Base-by-base conservation (phyloP, 2,888 invertebrate species). In the Hypolimnas misippus region DNA sequence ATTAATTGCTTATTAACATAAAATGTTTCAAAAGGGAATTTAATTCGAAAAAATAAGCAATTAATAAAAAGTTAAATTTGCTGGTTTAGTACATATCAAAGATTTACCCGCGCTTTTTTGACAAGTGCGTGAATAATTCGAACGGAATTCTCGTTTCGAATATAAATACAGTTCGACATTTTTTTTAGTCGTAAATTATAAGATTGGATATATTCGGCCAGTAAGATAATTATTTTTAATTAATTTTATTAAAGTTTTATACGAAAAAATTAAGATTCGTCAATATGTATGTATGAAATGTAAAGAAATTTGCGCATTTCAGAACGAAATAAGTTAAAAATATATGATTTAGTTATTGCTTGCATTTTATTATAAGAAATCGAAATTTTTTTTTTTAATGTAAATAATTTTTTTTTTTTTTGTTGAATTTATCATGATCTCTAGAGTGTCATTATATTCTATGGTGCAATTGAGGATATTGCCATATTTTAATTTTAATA, bases 381-480 rank as follows among this genome's bases (percentile, higher is more conserved):
- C 4, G 12, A 10, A 44, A 44, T 21, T 21, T 19, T 19, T 21
- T 46, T 38, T 57, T 50, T 52, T 51, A 52, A 50, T 42, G 51
- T 54, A 51, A 61, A 69, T 58, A 54, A 25, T 25, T 3, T 25
- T 25, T 53, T 38, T 53, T 40, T 62, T 46, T 51, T 66, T 57
- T 68, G 65, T 64, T 67, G 63, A 66, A 67, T 66, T 54, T 54
- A 46, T 60, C 65, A 70, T 79, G 80, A 81, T 81, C 81, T 81
- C 80, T 73, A 55, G 70, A 60, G 75, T 80, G 79, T 79, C 80
- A 81, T 81, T 73, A 59, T 69, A 71, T 69, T 68, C 70, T 72
- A 73, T 68, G 73, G 76, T 78, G 78, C 78, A 76, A 78, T 78
- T 69, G 46, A 63, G 55, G 49, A 66, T 72, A 73, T 73, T 78